Evolutionary conservation across 2,888 invertebrate genomes (phyloP), one percentile per base, ranked within the genome.

Genomic region (Drosophila anomalata): DNA sequence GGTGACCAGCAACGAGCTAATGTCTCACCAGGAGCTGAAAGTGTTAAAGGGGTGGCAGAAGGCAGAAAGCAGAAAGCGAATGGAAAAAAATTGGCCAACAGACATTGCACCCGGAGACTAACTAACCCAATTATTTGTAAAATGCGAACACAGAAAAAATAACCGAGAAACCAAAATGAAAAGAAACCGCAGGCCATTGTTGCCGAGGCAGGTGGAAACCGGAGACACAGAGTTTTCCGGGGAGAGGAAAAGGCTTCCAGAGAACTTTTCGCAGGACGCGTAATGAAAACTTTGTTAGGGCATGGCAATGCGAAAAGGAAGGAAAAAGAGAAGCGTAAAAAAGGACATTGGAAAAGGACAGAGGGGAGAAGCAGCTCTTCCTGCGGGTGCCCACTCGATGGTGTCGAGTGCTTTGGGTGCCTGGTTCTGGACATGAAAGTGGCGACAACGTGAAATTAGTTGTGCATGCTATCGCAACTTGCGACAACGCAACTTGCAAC

Each of bases 91-190:
- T 61, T 42, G 70, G 52, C 71, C 33, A 51, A 22, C 51, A 46
- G 62, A 58, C 73, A 84, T 65, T 61, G 66, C 56, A 62, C 53
- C 67, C 76, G 53, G 42, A 47, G 67, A 74, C 87, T 82, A 87
- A 87, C 81, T 82, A 82, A 82, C 79, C 81, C 87, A 87, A 82
- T 82, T 82, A 82, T 75, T 87, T 82, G 77, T 65, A 61, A 86
- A 86, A 79, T 77, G 77, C 60, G 62, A 58, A 58, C 61, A 60
- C 61, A 51, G 52, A 48, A 61, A 39, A 39, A 41, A 36, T 36
- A 73, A 57, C 29, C 29, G 62, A 29, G 14, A 50, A 26, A 52
- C 52, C 48, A 36, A 50, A 70, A 53, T 70, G 61, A 62, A 63
- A 48, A 66, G 54, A 74, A 73, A 72, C 85, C 87, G 62, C 82